phyloP scores from a whole-genome alignment of 1,140 invertebrate species.

The Helicorthomorpha holstii region DNA sequence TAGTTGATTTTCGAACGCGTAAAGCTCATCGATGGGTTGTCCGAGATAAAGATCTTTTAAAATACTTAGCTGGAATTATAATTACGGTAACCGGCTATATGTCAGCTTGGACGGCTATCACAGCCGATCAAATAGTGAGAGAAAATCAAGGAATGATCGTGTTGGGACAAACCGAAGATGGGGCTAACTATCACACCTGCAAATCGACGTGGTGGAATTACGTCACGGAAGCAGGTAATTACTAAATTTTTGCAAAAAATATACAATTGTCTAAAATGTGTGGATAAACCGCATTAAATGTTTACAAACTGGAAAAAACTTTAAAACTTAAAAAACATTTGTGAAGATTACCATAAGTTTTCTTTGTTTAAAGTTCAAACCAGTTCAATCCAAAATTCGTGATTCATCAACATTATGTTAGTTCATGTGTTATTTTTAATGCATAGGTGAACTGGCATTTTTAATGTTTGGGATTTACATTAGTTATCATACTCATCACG shows the following conservation, averaged over 20 bases:
- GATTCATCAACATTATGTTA: too few species aligned
- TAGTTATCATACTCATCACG: conserved; percentile 59
- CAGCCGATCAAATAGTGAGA: conserved; percentile 20
- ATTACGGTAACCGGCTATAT: conserved; percentile 63
- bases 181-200: conserved; percentile 40
- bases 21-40: conserved; percentile 79
- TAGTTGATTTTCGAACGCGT: conserved; percentile 52
- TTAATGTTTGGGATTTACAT: conserved; percentile 64
- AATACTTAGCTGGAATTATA: conserved; percentile 56
- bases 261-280: too few species aligned
- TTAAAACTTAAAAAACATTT: too few species aligned
- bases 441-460: conserved; percentile 66
- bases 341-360: too few species aligned
- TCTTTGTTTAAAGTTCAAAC: too few species aligned
- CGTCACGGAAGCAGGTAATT: conserved; percentile 54
- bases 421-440: too few species aligned
- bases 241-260: conserved; percentile 1
- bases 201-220: conserved; percentile 74
- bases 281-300: too few species aligned
- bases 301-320: too few species aligned
- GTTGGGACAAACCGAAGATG: conserved; percentile 26
- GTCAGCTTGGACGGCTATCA: conserved; percentile 59
- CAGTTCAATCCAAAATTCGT: too few species aligned
- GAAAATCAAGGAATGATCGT: conserved; percentile 24
- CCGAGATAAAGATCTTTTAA: conserved; percentile 63